Base-by-base conservation (phyloP, 2,797 vertebrate species). In the Pseudochromis fuscus region DNA sequence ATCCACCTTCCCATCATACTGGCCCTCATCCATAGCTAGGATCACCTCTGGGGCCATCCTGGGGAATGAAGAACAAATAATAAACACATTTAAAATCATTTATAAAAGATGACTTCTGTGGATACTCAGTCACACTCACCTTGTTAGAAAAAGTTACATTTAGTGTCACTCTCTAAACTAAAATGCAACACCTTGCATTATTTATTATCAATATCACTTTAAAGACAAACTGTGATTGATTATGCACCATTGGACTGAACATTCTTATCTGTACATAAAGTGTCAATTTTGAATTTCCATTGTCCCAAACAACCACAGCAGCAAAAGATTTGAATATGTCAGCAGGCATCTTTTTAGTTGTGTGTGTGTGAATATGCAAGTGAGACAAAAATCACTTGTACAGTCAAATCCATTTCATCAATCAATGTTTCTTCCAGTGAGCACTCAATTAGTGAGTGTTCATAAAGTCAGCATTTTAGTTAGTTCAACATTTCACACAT, bases 21-120 rank as follows among this genome's bases (percentile, higher is more conserved):
- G 97, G 88, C 98, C 98, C 95, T 99, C 98, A 73, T 99, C 98
- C 98, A 99, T 99, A 88, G 98, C 98, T 92, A 99, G 94, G 91
- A 99, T 99, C 91, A 99, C 97, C 93, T 99, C 97, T 21, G 98
- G 98, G 89, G 98, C 98, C 98, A 99, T 99, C 98, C 98, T 99
- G 71, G 40, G n/a, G n/a, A n/a, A 66, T 19, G 23, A 24, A 23
- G 9, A 44, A 27, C 12, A 8, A 6, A 12, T 35, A 11, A 25
- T 23, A 44, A 50, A 16, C 19, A 48, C 21, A 48, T 21, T 25
- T 16, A 45, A 4, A 40, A 1, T 38, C 1, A 5, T 4, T 4
- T 7, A 9, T 50, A 15, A 16, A 4, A 15, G 12, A 15, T 33
- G 9, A 33, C 12, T 33, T 35, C 24, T n/a, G 45, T 16, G 3